Conservation (phyloP, 2,888 invertebrate species). For the Sphaeridia pumilis region DNA sequence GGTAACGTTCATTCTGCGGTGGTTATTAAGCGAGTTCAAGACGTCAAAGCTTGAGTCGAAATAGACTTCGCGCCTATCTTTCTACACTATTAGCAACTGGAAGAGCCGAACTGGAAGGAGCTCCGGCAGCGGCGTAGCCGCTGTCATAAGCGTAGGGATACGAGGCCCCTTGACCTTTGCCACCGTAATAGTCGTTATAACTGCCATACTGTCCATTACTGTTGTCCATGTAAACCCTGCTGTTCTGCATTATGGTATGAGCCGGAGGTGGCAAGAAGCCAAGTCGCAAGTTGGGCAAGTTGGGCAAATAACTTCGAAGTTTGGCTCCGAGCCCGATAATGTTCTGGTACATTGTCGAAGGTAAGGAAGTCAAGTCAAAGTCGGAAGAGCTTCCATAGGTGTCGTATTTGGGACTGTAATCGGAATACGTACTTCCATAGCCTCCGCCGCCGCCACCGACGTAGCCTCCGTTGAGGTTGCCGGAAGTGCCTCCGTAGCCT, state of each 20-base stretch:
- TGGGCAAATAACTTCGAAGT: slow-evolving; percentile 5
- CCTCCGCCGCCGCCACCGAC: slow-evolving; percentile 1
- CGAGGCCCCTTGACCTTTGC: too few species aligned
- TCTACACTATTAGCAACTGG: too few species aligned
- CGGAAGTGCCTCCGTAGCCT: not conserved
- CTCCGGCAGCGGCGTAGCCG: too few species aligned
- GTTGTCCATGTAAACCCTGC: slow-evolving; percentile 10
- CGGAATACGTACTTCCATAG: slow-evolving; percentile 6
- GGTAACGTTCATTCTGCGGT: too few species aligned
- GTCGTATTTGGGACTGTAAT: slow-evolving; percentile 6
- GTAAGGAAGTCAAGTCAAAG: slow-evolving; percentile 4
- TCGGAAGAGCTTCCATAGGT: slow-evolving; percentile 5
- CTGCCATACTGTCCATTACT: not conserved
- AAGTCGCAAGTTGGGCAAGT: not conserved
- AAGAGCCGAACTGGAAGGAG: too few species aligned
- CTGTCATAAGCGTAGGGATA: too few species aligned
- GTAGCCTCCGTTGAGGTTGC: not conserved
- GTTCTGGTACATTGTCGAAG: not conserved
- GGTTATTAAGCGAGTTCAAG: too few species aligned
- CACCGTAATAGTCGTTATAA: too few species aligned
- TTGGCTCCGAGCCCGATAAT: slow-evolving; percentile 4
- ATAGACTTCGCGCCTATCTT: too few species aligned
- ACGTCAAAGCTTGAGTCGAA: too few species aligned
- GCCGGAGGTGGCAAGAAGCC: slow-evolving; percentile 9
- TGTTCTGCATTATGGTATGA: slow-evolving; percentile 2